Conservation (phyloP, 2,797 vertebrate genomes). For the Oryzias dopingdopingensis region DNA sequence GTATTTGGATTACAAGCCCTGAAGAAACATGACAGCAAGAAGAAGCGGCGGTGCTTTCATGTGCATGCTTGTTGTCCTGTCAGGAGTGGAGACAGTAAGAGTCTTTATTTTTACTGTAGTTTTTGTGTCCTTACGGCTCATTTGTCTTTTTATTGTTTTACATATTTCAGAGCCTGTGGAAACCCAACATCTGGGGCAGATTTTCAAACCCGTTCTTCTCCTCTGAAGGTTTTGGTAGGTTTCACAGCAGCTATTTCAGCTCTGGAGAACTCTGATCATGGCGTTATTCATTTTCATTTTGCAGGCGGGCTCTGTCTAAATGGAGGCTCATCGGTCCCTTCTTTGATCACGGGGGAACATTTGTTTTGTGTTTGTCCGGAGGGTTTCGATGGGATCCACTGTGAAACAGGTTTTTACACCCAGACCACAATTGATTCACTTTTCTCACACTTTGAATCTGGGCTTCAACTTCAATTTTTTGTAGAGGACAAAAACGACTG, state of each 20-base stretch:
- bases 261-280: fast-evolving
- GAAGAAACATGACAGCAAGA: background rate
- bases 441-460: background rate
- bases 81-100: conserved; percentile 24
- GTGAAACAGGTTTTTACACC: conserved; percentile 57
- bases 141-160: background rate
- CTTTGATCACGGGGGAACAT: conserved; percentile 20
- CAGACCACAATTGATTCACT: background rate
- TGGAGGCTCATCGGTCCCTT: conserved; percentile 48
- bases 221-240: conserved; percentile 41
- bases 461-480: background rate
- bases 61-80: conserved; percentile 15
- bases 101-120: background rate
- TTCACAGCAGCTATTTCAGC: background rate
- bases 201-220: background rate
- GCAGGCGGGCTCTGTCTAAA: conserved; percentile 53
- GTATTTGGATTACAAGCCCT: background rate
- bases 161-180: conserved; percentile 25
- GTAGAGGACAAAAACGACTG: conserved; percentile 37
- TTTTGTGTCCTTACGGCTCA: background rate
- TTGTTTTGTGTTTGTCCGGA: conserved; percentile 65
- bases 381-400: conserved; percentile 52
- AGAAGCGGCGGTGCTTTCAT: background rate
- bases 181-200: background rate
- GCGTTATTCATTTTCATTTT: background rate